Evolutionary conservation across 2,797 vertebrate species (phyloP).

Genomic region (Anniella stebbinsi): DNA sequence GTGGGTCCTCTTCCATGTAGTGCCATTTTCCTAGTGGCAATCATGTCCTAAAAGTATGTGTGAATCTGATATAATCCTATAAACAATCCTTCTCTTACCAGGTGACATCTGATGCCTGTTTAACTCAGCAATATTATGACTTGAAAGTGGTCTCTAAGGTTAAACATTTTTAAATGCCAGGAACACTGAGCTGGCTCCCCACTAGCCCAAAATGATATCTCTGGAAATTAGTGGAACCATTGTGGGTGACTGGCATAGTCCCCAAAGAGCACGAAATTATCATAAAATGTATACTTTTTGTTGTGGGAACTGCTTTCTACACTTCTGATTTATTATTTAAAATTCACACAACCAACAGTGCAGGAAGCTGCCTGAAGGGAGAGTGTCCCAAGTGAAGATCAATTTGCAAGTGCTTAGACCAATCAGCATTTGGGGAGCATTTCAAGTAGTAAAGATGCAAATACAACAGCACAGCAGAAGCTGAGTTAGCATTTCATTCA

Average conservation of each 20-base stretch:
- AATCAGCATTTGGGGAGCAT: not conserved
- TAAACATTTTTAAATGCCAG: not conserved
- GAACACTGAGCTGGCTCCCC: not conserved
- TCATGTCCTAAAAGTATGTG: not conserved
- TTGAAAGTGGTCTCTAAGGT: not conserved
- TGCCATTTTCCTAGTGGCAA: not conserved
- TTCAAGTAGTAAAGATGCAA: not conserved
- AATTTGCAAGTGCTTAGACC: not conserved
- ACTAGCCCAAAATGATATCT: not conserved
- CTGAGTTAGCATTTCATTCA: slow-evolving; percentile 60
- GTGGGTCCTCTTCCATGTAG: not conserved
- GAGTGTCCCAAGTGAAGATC: not conserved
- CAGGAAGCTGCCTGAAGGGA: not conserved
- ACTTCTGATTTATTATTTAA: not conserved
- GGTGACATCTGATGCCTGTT: not conserved
- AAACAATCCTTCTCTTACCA: not conserved
- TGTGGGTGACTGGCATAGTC: not conserved
- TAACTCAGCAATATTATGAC: not conserved
- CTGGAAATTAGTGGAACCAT: not conserved
- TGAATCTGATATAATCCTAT: not conserved
- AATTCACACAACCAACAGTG: not conserved
- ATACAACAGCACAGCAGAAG: slow-evolving; percentile 26
- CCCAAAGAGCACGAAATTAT: not conserved
- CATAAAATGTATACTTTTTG: not conserved
- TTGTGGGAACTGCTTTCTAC: not conserved